Base-by-base conservation (phyloP, 2,888 invertebrate species). In the Luffia ferchaultella region DNA sequence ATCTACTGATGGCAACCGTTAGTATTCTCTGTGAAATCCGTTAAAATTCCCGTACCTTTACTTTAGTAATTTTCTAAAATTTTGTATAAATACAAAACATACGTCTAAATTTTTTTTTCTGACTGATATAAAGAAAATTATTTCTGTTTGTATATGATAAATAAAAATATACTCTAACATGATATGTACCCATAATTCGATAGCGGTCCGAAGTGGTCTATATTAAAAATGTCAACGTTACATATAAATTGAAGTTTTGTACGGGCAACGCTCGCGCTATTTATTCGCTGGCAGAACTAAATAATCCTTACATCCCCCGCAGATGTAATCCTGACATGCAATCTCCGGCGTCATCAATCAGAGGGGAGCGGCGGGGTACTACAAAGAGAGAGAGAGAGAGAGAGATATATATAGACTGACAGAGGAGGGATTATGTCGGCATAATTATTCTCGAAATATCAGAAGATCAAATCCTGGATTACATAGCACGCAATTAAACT, bases 271-370 rank as follows among this genome's bases (percentile, higher is more conserved):
- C 64, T 61, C 59, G 64, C 65, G 68, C 66, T 70, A 74, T 75
- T 73, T 68, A 70, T 64, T 57, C 40, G 20, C 40, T 63, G 64
- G 65, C 63, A 70, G 62, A 69, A 71, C 77, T 75, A 75, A 76
- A 77, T 78, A 77, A 76, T 73, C 76, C 76, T 68, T 65, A 76
- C 72, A 75, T 78, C 75, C 78, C 70, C 66, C 68, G 67, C 70
- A 76, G 76, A 74, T 77, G 73, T 79, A 77, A 77, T 76, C 77
- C 76, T 76, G 78, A 76, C 77, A 75, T 76, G 78, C 77, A 79
- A 79, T 79, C 77, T 79, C 76, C 79, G 76, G 68, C 60, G 64
- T 73, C 69, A 79, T 79, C 78, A 79, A 79, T 79, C 78, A 77
- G 63, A 52, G 50, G 51, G 60, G 54, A 54, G 60, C 58, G 59